Base-by-base conservation (phyloP, 2,888 invertebrate genomes). In the Bembecia ichneumoniformis region DNA sequence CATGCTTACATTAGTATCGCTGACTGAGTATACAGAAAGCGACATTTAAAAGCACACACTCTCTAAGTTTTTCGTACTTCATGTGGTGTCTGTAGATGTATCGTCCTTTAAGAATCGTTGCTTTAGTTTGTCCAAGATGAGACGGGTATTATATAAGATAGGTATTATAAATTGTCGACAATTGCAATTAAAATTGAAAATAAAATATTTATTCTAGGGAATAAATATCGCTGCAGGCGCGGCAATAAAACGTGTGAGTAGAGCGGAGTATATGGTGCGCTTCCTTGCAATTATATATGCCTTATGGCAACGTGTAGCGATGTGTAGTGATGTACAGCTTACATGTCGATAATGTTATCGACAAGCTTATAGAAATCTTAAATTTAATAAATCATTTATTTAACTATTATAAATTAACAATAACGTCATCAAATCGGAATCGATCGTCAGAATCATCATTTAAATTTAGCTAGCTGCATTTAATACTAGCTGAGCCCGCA, bases 81-180 rank as follows among this genome's bases (percentile, higher is more conserved):
- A 17, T 48, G 43, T 55, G 51, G 51, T 53, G 5, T 48, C 16
- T 50, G 9, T 50, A 14, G 43, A 46, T 50, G 13, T 53, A 46
- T 58, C 59, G 58, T 55, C 56, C 54, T 60, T 57, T 60, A 56
- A 58, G 58, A 58, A 58, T 56, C 49, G 53, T 16, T 46, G 20
- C 16, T 15, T 46, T n/a, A 28, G 20, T 46, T 45, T 47, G 60
- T 54, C 60, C 65, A 68, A 74, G 77, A 77, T 77, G 77, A 75
- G 77, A 73, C 58, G 58, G 75, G 74, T 67, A 62, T 46, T 52
- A 4, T 7, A 34, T 46, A 46, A 4, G 4, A 45, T 9, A 16
- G n/a, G n/a, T 45, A 4, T 5, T 14, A 15, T 45, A 16, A 15
- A 45, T 15, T 45, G 17, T n/a, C 43, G 14, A 40, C 43, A 40